phyloP scores from a whole-genome alignment of 2,797 vertebrate species.

The Meriones psammophilus region DNA sequence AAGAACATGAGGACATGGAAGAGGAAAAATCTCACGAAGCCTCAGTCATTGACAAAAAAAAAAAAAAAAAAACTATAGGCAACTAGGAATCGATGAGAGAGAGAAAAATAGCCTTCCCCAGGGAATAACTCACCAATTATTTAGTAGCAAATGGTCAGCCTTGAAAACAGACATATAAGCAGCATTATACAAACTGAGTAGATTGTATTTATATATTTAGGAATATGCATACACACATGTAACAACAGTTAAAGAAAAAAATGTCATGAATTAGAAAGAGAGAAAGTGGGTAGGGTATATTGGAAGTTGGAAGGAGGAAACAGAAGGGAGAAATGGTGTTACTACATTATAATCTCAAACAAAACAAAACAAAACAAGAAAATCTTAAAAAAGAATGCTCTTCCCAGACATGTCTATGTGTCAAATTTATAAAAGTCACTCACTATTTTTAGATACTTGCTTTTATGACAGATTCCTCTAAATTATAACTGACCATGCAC shows the following conservation, averaged over 20 bases:
- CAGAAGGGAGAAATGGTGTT: background rate
- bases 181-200: background rate
- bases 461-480: background rate
- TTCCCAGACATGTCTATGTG: background rate
- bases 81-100: background rate
- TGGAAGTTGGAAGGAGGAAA: too few relatives aligned
- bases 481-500: background rate
- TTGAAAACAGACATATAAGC: background rate
- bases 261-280: background rate
- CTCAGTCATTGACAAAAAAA: background rate
- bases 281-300: background rate
- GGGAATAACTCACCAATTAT: background rate
- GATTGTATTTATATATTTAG: background rate
- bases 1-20: too few relatives aligned
- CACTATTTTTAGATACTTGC: background rate
- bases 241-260: background rate
- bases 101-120: background rate
- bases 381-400: background rate
- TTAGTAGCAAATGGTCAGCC: background rate
- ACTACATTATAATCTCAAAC: background rate
- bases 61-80: background rate
- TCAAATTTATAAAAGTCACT: background rate
- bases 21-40: background rate
- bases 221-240: too few relatives aligned
- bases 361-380: background rate